Evolutionary conservation across 2,888 invertebrate genomes (phyloP).

Genomic region (Acronicta aceris): DNA sequence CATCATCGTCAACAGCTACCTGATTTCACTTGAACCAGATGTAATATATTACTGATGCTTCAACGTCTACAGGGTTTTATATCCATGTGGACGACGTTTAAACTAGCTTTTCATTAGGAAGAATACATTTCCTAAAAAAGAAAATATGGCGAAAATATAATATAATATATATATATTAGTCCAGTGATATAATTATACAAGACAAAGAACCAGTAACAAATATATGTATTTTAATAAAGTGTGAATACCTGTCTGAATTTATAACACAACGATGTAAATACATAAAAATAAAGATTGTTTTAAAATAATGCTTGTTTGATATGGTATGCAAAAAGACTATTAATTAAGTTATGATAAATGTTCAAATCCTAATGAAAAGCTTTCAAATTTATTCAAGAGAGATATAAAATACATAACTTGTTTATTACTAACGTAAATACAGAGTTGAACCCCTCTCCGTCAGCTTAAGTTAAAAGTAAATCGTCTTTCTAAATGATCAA

Average conservation of each 20-base stretch:
- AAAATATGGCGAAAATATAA: too few relatives aligned
- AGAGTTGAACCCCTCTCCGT: conserved; percentile 28
- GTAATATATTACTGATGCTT: conserved; percentile 7
- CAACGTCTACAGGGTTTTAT: background rate
- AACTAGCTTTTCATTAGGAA: too few relatives aligned
- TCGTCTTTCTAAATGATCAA: conserved; percentile 49
- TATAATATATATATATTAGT: too few relatives aligned
- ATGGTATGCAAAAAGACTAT: background rate
- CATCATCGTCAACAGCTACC: conserved; percentile 37
- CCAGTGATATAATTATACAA: too few relatives aligned
- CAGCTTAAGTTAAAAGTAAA: conserved; percentile 42
- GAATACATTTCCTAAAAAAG: too few relatives aligned
- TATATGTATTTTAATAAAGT: too few relatives aligned
- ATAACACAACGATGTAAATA: too few relatives aligned
- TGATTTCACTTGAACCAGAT: conserved; percentile 16
- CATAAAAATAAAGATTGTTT: too few relatives aligned
- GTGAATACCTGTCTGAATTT: conserved; percentile 1
- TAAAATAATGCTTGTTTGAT: conserved; percentile 7
- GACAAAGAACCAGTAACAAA: too few relatives aligned
- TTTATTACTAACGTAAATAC: conserved; percentile 44
- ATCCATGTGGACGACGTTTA: background rate
- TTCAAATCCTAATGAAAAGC: conserved; percentile 40
- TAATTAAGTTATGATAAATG: conserved; percentile 31
- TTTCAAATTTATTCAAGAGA: conserved; percentile 22
- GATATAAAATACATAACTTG: conserved; percentile 38